Conservation (phyloP, 2,888 invertebrate genomes). For the Saturnia pavonia region DNA sequence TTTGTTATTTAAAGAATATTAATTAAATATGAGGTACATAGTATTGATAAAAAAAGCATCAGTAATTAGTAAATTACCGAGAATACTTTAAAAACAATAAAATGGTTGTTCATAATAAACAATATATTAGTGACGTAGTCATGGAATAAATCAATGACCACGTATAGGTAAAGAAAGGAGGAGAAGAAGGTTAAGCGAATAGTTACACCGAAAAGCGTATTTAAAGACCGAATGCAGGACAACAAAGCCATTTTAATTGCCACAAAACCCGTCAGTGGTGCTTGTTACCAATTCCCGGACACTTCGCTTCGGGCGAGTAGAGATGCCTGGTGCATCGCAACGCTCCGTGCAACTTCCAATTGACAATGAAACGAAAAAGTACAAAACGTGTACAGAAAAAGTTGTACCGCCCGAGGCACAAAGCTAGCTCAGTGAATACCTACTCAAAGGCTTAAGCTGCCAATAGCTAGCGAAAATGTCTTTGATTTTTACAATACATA, state of each 20-base stretch:
- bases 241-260: conserved; percentile 23
- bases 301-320: conserved; percentile 29
- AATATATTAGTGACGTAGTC: too few relatives aligned
- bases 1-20: too few relatives aligned
- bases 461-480: conserved; percentile 2
- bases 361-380: conserved; percentile 47
- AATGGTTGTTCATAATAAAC: too few relatives aligned
- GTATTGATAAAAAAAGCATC: too few relatives aligned
- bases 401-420: conserved; percentile 37
- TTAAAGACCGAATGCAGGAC: conserved; percentile 13
- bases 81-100: too few relatives aligned
- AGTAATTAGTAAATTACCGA: too few relatives aligned
- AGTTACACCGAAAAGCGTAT: neutral
- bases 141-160: neutral
- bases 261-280: conserved; percentile 20
- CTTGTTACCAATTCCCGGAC: conserved; percentile 30
- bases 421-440: conserved; percentile 33
- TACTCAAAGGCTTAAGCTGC: conserved; percentile 18
- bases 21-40: too few relatives aligned
- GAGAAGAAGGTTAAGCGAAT: neutral
- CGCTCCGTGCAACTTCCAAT: conserved; percentile 41
- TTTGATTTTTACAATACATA: conserved; percentile 12
- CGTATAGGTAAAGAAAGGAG: neutral
- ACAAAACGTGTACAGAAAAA: conserved; percentile 49
- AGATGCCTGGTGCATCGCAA: conserved; percentile 27